phyloP scores from a whole-genome alignment of 2,888 invertebrate species.

The Epiblema foenella region DNA sequence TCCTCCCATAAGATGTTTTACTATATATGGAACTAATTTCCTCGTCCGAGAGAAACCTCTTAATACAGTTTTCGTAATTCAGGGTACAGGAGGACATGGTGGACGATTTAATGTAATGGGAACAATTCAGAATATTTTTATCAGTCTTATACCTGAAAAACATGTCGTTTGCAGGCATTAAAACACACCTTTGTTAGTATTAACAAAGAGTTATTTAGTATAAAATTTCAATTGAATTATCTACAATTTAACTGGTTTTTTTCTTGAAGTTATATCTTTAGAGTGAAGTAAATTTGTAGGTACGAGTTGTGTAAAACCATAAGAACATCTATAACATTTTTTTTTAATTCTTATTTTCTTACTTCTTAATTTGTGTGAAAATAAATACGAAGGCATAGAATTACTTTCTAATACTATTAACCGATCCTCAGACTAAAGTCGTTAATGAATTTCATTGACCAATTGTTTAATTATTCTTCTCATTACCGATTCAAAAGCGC shows the following conservation, averaged over 20 bases:
- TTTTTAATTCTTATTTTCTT: too few relatives aligned
- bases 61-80: conserved; percentile 28
- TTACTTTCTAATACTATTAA: too few relatives aligned
- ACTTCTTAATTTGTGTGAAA: too few relatives aligned
- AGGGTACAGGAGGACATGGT: conserved; percentile 2
- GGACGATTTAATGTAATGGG: neutral
- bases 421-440: neutral
- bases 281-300: neutral
- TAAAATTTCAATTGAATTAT: neutral
- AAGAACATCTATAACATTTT: neutral
- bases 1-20: neutral
- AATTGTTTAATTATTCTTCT: conserved; percentile 10
- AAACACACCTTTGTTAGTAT: neutral
- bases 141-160: neutral
- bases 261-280: neutral
- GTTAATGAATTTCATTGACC: neutral
- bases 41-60: conserved; percentile 16
- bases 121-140: neutral
- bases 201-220: too few relatives aligned
- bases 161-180: neutral
- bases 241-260: neutral
- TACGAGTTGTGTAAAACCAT: neutral
- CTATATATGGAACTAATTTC: conserved; percentile 28
- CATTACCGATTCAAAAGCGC: conserved; percentile 16
- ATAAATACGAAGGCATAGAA: too few relatives aligned